Percentiles rank a stretch among this genome's conserved stretches.
These are phyloP conservation scores for Melipona bicolor DNA, from an alignment of 2,888 invertebrate genomes.

Conservation along the genomic window DNA sequence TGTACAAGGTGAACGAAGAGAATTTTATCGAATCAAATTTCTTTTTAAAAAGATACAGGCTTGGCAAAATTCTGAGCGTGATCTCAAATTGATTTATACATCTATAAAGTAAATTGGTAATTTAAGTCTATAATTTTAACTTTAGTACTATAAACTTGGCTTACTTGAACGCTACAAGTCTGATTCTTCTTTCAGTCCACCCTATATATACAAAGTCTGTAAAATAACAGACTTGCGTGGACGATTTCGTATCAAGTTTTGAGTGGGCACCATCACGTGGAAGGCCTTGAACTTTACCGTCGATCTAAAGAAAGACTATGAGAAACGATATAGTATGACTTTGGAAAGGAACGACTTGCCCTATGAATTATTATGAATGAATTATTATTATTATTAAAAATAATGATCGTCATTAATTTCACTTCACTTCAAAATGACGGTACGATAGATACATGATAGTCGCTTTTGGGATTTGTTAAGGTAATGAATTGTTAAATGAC, in stretches of 20 bases:
- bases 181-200: background rate
- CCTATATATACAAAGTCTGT: background rate
- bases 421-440: background rate
- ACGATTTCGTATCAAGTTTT: conserved; percentile 40
- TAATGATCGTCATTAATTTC: background rate
- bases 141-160: background rate
- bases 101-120: background rate
- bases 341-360: background rate
- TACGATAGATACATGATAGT: no score
- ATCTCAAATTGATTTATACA: background rate
- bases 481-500: background rate
- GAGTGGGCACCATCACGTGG: background rate
- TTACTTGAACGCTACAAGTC: background rate
- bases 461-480: background rate
- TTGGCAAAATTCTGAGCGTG: background rate
- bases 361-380: no score
- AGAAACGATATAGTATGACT: background rate
- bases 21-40: background rate
- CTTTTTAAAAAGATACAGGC: background rate
- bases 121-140: background rate
- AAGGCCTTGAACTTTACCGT: background rate
- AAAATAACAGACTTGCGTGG: conserved; percentile 14
- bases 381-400: background rate
- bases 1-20: background rate
- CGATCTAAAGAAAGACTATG: background rate